Conservation (phyloP, 2,113 vertebrate species). For the Macaca fascicularis region DNA sequence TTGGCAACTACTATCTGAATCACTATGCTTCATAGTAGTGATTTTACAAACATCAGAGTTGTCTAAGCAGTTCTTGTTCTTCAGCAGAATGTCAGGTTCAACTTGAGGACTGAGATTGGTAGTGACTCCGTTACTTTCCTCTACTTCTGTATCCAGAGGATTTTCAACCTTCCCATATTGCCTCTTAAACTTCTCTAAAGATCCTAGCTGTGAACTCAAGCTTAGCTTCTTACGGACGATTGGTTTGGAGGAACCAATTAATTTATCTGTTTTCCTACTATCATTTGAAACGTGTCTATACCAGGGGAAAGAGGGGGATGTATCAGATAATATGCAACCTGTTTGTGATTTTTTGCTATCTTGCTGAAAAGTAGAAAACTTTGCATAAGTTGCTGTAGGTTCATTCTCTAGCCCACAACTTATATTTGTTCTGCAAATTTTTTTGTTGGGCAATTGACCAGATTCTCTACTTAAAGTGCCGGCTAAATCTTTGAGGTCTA, state of each 20-base stretch:
- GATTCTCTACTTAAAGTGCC: slow-evolving; percentile 62
- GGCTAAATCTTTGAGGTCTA: slow-evolving; percentile 57
- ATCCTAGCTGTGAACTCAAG: slow-evolving; percentile 84
- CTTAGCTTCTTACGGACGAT: slow-evolving; percentile 78
- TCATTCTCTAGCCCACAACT: slow-evolving; percentile 45
- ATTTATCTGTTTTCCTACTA: slow-evolving; percentile 66
- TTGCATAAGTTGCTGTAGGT: background rate
- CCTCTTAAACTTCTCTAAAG: slow-evolving; percentile 94
- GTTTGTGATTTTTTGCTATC: background rate
- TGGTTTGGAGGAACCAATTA: slow-evolving; percentile 27
- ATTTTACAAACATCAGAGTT: slow-evolving; percentile 39
- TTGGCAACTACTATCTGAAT: slow-evolving; percentile 47
- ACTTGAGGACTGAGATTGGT: slow-evolving; percentile 20
- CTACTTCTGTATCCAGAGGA: background rate
- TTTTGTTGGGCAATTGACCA: slow-evolving; percentile 30
- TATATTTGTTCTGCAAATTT: slow-evolving; percentile 4
- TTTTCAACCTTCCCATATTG: slow-evolving; percentile 82
- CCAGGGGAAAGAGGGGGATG: slow-evolving; percentile 53
- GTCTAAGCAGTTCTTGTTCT: slow-evolving; percentile 4
- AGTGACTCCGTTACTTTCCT: slow-evolving; percentile 20
- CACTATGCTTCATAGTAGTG: background rate
- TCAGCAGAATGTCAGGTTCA: slow-evolving; percentile 51
- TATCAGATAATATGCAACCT: background rate
- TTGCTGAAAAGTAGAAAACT: slow-evolving; percentile 28
- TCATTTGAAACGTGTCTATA: slow-evolving; percentile 27